Conservation (phyloP, 1,140 invertebrate genomes). For the Kradibia gibbosae region DNA sequence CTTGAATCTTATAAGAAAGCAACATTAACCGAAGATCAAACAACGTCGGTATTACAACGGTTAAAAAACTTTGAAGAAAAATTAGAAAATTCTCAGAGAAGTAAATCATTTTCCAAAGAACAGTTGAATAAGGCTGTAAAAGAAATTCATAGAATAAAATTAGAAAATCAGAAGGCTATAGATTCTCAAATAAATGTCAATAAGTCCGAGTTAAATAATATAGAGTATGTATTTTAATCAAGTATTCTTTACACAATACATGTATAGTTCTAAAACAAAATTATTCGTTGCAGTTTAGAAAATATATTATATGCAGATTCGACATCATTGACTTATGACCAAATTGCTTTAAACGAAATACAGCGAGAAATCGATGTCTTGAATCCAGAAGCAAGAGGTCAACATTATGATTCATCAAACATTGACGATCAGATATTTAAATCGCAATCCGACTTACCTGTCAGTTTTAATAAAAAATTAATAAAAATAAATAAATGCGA, state of each 20-base stretch:
- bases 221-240: slow-evolving; percentile 59
- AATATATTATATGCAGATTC: slow-evolving; percentile 63
- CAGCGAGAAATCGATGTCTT: slow-evolving; percentile 65
- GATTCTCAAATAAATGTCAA: slow-evolving; percentile 69
- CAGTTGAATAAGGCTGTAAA: slow-evolving; percentile 74
- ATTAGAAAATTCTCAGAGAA: slow-evolving; percentile 71
- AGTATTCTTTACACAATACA: background rate
- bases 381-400: slow-evolving; percentile 56
- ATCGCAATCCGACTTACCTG: slow-evolving; percentile 48
- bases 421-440: slow-evolving; percentile 49
- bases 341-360: slow-evolving; percentile 61
- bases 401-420: slow-evolving; percentile 39
- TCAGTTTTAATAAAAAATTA: slow-evolving; percentile 51
- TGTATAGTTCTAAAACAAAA: too few relatives aligned
- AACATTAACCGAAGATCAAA: slow-evolving; percentile 69
- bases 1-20: slow-evolving; percentile 66
- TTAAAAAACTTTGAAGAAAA: slow-evolving; percentile 75
- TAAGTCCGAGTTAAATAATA: slow-evolving; percentile 68
- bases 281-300: slow-evolving; percentile 60
- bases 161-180: slow-evolving; percentile 67
- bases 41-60: slow-evolving; percentile 65
- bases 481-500: slow-evolving; percentile 38
- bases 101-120: slow-evolving; percentile 76
- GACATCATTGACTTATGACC: slow-evolving; percentile 62
- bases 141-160: slow-evolving; percentile 74